Base-by-base conservation (phyloP, 2,113 vertebrate species). In the Syrrhaptes paradoxus region DNA sequence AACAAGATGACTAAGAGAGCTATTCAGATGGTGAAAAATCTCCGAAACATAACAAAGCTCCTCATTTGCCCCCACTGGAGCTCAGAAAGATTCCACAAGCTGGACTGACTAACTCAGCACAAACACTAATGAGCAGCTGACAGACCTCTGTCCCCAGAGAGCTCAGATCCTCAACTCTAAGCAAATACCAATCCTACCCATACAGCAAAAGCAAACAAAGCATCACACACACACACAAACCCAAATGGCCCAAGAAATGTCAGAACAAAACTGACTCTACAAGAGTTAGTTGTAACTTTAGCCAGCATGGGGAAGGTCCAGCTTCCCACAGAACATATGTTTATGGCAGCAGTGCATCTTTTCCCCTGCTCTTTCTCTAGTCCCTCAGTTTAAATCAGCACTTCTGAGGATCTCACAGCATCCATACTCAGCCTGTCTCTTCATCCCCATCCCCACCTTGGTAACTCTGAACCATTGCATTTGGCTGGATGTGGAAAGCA, bases 151-250 rank as follows among this genome's bases (percentile, higher is more conserved):
- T 73, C 31, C 31, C 22, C 49, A 77, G 68, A 76, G 11, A 92
- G 25, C 29, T 79, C 48, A 85, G 62, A 38, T 82, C 26, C 54
- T 76, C 20, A 19, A 36, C 7, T 38, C 28, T 63, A 48, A 81
- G n/a, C 31, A 72, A 90, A 84, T 49, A 17, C 17, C 34, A 59
- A 5, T 38, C 36, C 58, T 52, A 20, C n/a, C 9, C 11, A 24
- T 22, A 32, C 4, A 54, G 34, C 1, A 1, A 87, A 67, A 31
- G 17, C 34, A 75, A 94, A 49, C 4, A n/a, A 59, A 54, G 9
- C 19, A 77, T 48, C 41, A 26, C 28, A 22, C 1, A 1, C 0
- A 28, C 8, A 52, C 49, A 59, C 7, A 2, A 1, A 61, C 38
- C 38, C 38, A 38, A 38, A 38, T 38, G n/a, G 29, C n/a, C n/a